Conservation (phyloP, 2,113 vertebrate species). For the Chaetodon trifascialis region DNA sequence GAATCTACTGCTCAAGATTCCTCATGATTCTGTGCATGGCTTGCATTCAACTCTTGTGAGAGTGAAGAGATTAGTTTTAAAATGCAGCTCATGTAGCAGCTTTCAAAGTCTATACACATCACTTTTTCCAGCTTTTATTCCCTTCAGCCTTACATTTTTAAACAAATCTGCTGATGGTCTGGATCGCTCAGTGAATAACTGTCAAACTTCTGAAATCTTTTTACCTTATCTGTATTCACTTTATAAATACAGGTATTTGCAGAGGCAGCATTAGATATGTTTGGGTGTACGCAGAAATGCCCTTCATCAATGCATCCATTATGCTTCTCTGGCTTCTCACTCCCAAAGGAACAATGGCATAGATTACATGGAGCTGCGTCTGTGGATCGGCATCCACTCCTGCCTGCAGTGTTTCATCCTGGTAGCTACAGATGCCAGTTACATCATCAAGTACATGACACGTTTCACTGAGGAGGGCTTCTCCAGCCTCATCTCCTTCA, state of each 20-base stretch:
- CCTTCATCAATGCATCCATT: not conserved
- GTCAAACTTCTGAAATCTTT: not conserved
- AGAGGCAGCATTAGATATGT: not conserved
- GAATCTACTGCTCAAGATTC: not conserved
- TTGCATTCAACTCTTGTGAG: not conserved
- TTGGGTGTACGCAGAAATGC: not conserved
- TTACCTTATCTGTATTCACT: not conserved
- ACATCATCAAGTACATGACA: conserved; percentile 98
- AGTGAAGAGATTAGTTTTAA: not conserved
- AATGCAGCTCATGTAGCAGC: not conserved
- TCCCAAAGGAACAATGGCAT: conserved; percentile 87
- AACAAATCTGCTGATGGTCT: not conserved
- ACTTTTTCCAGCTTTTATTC: not conserved
- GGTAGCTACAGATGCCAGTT: conserved; percentile 95
- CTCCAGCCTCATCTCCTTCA: conserved; percentile 99
- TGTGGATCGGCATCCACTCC: conserved; percentile 97
- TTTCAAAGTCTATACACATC: not conserved
- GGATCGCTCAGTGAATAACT: not conserved
- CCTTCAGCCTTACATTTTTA: not conserved
- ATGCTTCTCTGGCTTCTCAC: not conserved
- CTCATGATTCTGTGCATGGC: not conserved
- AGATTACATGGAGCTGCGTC: conserved; percentile 98
- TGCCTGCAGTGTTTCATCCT: conserved; percentile 95
- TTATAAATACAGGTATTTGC: not conserved
- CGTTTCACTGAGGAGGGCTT: conserved; percentile 99